These are phyloP conservation scores for Machaerirhynchus nigripectus DNA, from an alignment of 2,113 vertebrate species.

Conservation along the genomic window DNA sequence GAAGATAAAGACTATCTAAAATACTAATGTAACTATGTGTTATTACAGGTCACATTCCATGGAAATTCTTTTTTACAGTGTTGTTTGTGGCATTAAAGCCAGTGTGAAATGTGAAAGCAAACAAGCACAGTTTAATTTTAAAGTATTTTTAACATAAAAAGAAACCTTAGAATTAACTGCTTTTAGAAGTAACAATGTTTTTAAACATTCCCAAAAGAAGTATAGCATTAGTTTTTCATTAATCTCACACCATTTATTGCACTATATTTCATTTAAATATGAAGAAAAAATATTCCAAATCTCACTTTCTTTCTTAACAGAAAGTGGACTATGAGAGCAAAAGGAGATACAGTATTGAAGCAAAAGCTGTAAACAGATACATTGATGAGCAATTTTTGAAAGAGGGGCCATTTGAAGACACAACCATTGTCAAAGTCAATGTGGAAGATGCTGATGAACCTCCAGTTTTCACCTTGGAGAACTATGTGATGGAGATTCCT, in stretches of 20 bases:
- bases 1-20: not conserved
- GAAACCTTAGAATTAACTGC: not conserved
- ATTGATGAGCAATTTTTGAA: conserved; percentile 73
- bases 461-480: conserved; percentile 76
- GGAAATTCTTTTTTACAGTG: not conserved
- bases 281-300: not conserved
- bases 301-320: conserved; percentile 62
- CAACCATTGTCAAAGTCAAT: conserved; percentile 81
- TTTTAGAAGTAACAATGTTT: not conserved
- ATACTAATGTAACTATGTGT: not conserved
- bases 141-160: not conserved
- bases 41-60: not conserved
- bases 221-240: not conserved
- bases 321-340: conserved; percentile 86
- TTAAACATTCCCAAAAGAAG: not conserved
- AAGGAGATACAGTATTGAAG: conserved; percentile 76
- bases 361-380: conserved; percentile 79
- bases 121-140: not conserved
- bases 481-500: conserved; percentile 81
- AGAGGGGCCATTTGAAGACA: conserved; percentile 75
- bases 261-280: not conserved
- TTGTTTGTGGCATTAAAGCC: not conserved
- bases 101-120: not conserved
- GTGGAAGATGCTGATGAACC: conserved; percentile 89
- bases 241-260: not conserved